Evolutionary conservation across 2,797 vertebrate genomes (phyloP).

Genomic region (Brotula barbata): DNA sequence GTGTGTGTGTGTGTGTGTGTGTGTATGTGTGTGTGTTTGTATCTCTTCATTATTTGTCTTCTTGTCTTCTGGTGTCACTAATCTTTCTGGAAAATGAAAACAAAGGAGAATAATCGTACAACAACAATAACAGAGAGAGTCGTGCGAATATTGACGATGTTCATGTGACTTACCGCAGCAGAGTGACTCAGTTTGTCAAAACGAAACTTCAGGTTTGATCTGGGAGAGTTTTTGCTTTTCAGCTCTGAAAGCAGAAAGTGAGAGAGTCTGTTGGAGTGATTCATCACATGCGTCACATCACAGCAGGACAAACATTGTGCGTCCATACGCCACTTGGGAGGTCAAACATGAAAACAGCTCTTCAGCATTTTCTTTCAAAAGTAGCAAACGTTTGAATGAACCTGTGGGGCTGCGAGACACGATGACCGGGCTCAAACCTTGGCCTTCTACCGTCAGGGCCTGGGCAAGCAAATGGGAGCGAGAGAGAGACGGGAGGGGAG

Average conservation of each 20-base stretch:
- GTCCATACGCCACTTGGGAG: too few relatives aligned
- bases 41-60: not conserved
- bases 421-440: conserved; percentile 79
- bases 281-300: too few relatives aligned
- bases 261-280: too few relatives aligned
- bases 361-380: too few relatives aligned
- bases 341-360: too few relatives aligned
- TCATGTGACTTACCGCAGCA: conserved; percentile 73
- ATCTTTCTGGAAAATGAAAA: not conserved
- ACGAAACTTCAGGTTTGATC: conserved; percentile 92
- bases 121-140: not conserved
- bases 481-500: conserved; percentile 42
- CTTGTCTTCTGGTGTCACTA: not conserved
- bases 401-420: conserved; percentile 92
- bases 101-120: not conserved
- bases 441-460: conserved; percentile 76
- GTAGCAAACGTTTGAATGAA: conserved; percentile 43
- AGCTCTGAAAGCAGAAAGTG: conserved; percentile 76
- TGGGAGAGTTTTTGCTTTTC: conserved; percentile 89
- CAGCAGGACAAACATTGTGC: too few relatives aligned
- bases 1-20: conserved; percentile 2
- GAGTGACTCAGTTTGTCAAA: conserved; percentile 91
- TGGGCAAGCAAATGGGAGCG: conserved; percentile 78
- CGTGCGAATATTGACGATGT: not conserved
- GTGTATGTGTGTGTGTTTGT: conserved; percentile 9